A percentile compares a stretch with the other conserved stretches of the same genome.
These are phyloP conservation scores for Macquaria ambigua DNA, from an alignment of 2,113 vertebrate species.

Conservation along the genomic window DNA sequence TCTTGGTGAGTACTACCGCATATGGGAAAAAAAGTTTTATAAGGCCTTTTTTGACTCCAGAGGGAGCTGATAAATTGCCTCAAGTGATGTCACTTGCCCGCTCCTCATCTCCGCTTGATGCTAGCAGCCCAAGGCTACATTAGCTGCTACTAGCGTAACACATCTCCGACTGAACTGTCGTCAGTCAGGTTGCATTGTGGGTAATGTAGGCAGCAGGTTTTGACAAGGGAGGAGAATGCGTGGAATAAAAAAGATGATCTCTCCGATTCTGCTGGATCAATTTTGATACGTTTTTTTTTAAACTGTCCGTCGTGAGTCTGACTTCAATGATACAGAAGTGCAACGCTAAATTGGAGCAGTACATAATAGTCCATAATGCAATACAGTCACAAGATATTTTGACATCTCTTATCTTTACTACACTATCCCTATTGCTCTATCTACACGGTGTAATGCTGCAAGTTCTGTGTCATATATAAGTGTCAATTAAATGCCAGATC, in stretches of 20 bases:
- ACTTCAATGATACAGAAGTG: neutral
- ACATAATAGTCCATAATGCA: neutral
- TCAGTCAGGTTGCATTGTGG: neutral
- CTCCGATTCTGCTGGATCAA: neutral
- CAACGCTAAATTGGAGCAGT: neutral
- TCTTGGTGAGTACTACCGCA: neutral
- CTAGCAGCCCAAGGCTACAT: neutral
- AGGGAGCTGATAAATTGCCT: no score
- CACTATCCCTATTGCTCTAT: neutral
- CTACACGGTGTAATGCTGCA: neutral
- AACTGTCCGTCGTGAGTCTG: neutral
- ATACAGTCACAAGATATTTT: neutral
- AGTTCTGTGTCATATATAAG: neutral
- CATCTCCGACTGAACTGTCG: neutral
- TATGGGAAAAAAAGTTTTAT: no score
- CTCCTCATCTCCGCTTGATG: neutral
- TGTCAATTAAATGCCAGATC: slow-evolving; percentile 13
- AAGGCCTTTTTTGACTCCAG: neutral
- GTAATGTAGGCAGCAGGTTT: neutral
- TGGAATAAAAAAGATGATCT: neutral
- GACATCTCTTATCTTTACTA: neutral
- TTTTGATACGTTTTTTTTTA: neutral
- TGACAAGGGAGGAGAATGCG: neutral
- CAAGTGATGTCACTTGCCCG: neutral
- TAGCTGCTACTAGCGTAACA: neutral